phyloP scores from a whole-genome alignment of 2,797 vertebrate genomes.

The Sebastes vulpes region DNA sequence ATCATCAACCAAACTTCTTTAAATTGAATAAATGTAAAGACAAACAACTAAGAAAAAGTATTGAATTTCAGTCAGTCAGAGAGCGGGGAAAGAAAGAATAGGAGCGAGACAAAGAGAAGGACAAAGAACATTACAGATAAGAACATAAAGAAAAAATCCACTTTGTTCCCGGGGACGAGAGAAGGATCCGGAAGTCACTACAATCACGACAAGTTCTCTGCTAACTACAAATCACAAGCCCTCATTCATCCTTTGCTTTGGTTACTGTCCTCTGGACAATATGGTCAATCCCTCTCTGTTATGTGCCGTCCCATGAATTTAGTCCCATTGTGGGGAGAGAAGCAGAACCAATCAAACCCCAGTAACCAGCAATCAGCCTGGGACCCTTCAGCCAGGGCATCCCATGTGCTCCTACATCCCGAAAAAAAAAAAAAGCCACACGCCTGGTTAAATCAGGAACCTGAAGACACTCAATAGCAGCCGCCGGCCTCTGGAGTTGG shows the following conservation, averaged over 20 bases:
- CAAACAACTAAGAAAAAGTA: not conserved
- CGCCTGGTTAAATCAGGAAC: conserved; percentile 77
- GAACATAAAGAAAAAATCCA: conserved; percentile 13
- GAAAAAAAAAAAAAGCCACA: conserved; percentile 35
- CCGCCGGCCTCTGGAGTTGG: conserved; percentile 15
- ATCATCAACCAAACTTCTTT: not conserved
- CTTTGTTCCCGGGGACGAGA: conserved; percentile 23
- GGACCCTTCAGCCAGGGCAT: conserved; percentile 77
- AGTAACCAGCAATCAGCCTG: conserved; percentile 82
- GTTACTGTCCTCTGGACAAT: conserved; percentile 75
- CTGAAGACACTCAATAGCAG: conserved; percentile 48
- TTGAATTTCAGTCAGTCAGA: not conserved
- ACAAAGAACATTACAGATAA: conserved; percentile 10
- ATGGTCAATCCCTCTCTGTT: conserved; percentile 64
- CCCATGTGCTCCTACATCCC: conserved; percentile 47
- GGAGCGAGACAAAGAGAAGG: not conserved
- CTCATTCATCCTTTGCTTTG: conserved; percentile 59
- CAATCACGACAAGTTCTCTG: conserved; percentile 56
- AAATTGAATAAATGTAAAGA: not conserved
- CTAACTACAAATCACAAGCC: conserved; percentile 56
- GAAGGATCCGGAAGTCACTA: conserved; percentile 41
- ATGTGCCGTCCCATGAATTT: conserved; percentile 66
- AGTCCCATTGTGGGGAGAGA: conserved; percentile 75
- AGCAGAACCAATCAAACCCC: conserved; percentile 80
- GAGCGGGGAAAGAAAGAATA: not conserved